Percentiles rank a stretch among this genome's conserved stretches.
Conservation (phyloP, 2,113 vertebrate species). For the Plecturocebus donacophilus region DNA sequence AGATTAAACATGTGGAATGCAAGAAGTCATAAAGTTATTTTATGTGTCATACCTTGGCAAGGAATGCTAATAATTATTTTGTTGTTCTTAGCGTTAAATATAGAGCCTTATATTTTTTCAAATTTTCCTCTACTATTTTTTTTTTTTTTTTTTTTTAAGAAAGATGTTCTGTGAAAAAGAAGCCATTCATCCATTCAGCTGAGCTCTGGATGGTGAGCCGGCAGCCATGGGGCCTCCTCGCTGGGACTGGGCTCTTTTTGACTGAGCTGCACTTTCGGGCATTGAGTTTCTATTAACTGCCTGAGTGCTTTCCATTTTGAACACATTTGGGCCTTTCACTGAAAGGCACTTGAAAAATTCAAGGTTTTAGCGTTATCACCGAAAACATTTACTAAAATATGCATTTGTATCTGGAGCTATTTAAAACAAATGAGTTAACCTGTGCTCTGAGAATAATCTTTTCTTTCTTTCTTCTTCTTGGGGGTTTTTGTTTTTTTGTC, state of each 20-base stretch:
- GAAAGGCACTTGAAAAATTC: slow-evolving; percentile 59
- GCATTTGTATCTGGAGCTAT: not conserved
- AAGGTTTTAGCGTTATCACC: slow-evolving; percentile 21
- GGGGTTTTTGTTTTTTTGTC: not conserved
- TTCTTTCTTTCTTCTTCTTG: not conserved
- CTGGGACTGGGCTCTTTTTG: not conserved
- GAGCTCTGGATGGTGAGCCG: rapidly evolving
- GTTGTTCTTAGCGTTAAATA: not conserved
- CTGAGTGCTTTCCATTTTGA: not conserved
- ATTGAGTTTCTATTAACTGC: not conserved
- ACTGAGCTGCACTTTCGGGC: not conserved
- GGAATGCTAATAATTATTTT: not conserved
- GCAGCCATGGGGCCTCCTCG: rapidly evolving
- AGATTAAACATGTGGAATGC: slow-evolving; percentile 2
- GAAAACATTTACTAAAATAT: slow-evolving; percentile 57
- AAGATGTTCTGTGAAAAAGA: not conserved
- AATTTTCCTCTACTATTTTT: not conserved
- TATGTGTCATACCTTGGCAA: not conserved
- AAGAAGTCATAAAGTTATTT: not conserved
- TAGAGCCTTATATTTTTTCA: not conserved
- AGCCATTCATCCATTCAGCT: not conserved
- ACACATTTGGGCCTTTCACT: slow-evolving; percentile 9
- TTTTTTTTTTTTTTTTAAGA: not conserved
- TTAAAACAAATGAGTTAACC: not conserved
- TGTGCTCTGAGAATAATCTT: not conserved